Conservation (phyloP, 2,113 vertebrate species). For the Catagonus wagneri region DNA sequence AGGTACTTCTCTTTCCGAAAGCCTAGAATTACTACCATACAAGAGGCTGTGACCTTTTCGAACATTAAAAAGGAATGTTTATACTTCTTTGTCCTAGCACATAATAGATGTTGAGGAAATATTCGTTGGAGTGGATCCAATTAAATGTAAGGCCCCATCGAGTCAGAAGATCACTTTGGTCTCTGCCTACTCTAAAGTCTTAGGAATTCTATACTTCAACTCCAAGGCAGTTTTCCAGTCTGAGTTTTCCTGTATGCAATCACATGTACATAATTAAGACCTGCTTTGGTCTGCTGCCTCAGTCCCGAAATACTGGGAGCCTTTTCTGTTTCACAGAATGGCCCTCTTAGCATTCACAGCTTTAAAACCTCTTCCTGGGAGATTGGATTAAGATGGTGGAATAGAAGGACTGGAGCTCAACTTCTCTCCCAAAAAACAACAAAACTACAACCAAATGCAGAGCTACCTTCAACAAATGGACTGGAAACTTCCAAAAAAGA, state of each 20-base stretch:
- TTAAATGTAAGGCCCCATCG: not conserved
- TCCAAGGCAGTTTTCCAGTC: constrained; percentile 60
- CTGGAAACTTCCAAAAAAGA: too few species aligned
- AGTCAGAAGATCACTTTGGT: not conserved
- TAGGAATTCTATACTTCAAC: constrained; percentile 59
- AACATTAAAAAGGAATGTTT: constrained; percentile 28
- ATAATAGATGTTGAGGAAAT: not conserved
- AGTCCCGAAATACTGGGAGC: constrained; percentile 45
- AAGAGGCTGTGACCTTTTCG: not conserved
- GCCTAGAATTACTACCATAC: not conserved
- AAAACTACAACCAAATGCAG: too few species aligned
- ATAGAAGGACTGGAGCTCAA: too few species aligned
- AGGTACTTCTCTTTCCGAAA: not conserved
- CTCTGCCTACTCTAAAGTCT: constrained; percentile 37
- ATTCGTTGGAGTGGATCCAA: not conserved
- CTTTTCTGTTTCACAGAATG: constrained; percentile 28
- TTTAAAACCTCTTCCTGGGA: constrained; percentile 39
- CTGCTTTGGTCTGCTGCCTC: constrained; percentile 41
- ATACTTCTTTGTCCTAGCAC: not conserved
- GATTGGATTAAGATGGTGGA: too few species aligned
- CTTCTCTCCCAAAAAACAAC: too few species aligned
- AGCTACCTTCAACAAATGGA: too few species aligned
- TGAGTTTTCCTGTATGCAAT: constrained; percentile 63
- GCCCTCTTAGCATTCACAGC: not conserved
- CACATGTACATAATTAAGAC: constrained; percentile 72